Evolutionary conservation across 2,797 vertebrate genomes (phyloP).

Genomic region (Darevskia mixta): DNA sequence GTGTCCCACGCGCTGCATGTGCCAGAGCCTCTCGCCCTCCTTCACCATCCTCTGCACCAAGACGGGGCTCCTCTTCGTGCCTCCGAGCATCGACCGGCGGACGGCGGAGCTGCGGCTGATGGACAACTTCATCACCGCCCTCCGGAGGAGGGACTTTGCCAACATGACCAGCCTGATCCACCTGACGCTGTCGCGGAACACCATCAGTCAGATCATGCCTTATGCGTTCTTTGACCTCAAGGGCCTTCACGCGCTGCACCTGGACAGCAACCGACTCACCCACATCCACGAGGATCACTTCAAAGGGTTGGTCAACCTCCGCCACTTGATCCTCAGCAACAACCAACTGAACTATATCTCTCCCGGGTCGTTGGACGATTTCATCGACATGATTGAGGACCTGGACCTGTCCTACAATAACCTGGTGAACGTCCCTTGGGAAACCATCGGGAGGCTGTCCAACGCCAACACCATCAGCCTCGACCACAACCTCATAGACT

Average conservation of each 20-base stretch:
- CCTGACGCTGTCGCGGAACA: conserved; percentile 89
- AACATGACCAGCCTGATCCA: conserved; percentile 92
- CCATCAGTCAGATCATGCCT: conserved; percentile 91
- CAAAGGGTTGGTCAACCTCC: conserved; percentile 87
- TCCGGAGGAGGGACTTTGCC: conserved; percentile 87
- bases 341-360: conserved; percentile 89
- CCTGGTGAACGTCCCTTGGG: conserved; percentile 86
- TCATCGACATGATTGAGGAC: conserved; percentile 87
- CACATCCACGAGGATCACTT: conserved; percentile 88
- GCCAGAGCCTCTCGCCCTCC: conserved; percentile 90
- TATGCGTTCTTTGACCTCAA: conserved; percentile 89
- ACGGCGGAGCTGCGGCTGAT: conserved; percentile 90
- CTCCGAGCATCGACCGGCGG: conserved; percentile 86
- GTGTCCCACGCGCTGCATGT: conserved; percentile 91
- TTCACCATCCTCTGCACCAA: conserved; percentile 91
- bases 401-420: conserved; percentile 92
- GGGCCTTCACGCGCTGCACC: conserved; percentile 86
- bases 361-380: conserved; percentile 86
- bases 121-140: conserved; percentile 90
- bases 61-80: conserved; percentile 90
- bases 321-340: conserved; percentile 89
- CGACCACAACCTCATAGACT: conserved; percentile 91
- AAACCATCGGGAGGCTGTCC: conserved; percentile 84
- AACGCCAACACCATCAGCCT: conserved; percentile 90
- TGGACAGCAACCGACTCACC: conserved; percentile 89